These are phyloP conservation scores for Enteromius radiatus DNA, from an alignment of 2,797 vertebrate genomes.

Conservation along the genomic window DNA sequence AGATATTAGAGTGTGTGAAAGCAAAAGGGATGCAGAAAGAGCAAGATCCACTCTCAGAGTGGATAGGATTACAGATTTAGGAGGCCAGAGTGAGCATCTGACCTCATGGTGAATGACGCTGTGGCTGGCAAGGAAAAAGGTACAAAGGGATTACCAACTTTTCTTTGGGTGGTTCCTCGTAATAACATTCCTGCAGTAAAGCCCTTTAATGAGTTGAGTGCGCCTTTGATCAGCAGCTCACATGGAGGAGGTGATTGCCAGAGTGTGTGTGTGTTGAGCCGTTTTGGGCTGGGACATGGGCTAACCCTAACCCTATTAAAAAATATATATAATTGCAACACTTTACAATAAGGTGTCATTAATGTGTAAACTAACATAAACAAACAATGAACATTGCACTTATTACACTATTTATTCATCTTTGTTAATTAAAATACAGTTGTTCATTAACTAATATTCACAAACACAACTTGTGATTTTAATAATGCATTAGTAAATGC, in stretches of 20 bases:
- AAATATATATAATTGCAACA: no score
- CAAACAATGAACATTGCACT: no score
- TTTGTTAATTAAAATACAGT: no score
- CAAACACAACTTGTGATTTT: no score
- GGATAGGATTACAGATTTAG: slow-evolving; percentile 62
- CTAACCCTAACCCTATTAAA: no score
- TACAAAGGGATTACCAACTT: slow-evolving; percentile 64
- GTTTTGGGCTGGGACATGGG: background rate
- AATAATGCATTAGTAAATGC: no score
- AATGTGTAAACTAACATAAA: no score
- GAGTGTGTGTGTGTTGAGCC: slow-evolving; percentile 17
- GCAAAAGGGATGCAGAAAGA: slow-evolving; percentile 2
- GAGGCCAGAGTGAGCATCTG: slow-evolving; percentile 44
- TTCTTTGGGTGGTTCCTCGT: slow-evolving; percentile 46
- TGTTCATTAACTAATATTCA: no score
- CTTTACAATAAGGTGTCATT: no score
- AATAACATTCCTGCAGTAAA: slow-evolving; percentile 64
- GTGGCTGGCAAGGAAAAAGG: slow-evolving; percentile 28
- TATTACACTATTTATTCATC: no score
- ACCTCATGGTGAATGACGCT: slow-evolving; percentile 19
- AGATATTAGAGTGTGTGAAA: slow-evolving; percentile 7
- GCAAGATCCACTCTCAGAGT: background rate
- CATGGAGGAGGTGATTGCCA: slow-evolving; percentile 45
- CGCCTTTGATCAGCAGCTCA: slow-evolving; percentile 61
- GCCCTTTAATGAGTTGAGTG: slow-evolving; percentile 56